Conservation (phyloP, 2,797 vertebrate species). For the Luscinia luscinia region DNA sequence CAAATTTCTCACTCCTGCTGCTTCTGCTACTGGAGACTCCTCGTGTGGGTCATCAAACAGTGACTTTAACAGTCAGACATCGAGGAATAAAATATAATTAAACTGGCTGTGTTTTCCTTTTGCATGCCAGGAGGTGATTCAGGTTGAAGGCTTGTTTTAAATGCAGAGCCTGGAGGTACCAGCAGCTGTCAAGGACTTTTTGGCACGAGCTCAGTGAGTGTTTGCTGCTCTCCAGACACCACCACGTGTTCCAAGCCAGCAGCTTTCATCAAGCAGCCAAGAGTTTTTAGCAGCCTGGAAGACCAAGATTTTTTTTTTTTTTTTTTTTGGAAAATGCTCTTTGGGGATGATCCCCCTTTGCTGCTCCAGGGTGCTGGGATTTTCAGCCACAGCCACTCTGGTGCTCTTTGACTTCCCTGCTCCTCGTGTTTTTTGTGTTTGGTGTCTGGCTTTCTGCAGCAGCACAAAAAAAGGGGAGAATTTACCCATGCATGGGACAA, state of each 20-base stretch:
- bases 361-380: not conserved
- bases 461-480: not conserved
- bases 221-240: not conserved
- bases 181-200: not conserved
- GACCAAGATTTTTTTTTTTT: not conserved
- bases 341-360: too few relatives aligned
- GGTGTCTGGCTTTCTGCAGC: not conserved
- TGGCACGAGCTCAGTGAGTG: not conserved
- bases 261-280: not conserved
- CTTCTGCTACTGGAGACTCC: rapidly evolving
- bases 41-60: rapidly evolving
- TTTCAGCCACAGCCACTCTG: not conserved
- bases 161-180: not conserved
- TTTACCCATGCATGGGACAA: rapidly evolving
- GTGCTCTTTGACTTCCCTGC: not conserved
- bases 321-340: not conserved
- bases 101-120: not conserved
- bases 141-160: not conserved
- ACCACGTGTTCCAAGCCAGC: not conserved
- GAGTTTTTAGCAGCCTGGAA: not conserved
- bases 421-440: not conserved
- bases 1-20: not conserved
- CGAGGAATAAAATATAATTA: not conserved
- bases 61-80: not conserved
- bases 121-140: not conserved